A percentile compares a stretch with the other conserved stretches of the same genome.
These are phyloP conservation scores for Desoria tigrina DNA, from an alignment of 2,888 invertebrate species.

Conservation along the genomic window DNA sequence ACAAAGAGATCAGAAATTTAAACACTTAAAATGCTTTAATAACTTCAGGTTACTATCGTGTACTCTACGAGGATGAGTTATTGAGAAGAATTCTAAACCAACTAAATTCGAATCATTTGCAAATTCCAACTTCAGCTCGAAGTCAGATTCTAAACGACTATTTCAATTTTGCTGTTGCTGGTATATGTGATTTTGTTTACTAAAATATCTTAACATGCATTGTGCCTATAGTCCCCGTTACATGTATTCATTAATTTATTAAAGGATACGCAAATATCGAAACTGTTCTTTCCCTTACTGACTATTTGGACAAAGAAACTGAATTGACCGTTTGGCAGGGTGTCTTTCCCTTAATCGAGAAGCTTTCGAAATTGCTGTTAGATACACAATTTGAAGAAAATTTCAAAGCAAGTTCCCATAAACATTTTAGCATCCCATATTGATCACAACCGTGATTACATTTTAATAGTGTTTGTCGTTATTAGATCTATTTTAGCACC, in stretches of 20 bases:
- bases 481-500: constrained; percentile 4
- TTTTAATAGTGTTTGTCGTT: no score
- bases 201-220: no score
- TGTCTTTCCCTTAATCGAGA: not conserved
- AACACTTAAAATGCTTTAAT: not conserved
- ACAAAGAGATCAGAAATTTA: not conserved
- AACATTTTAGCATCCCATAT: no score
- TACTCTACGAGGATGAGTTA: constrained; percentile 22
- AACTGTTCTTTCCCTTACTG: not conserved
- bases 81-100: constrained; percentile 13
- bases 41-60: constrained; percentile 36
- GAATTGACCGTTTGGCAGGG: constrained; percentile 10
- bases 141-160: constrained; percentile 41
- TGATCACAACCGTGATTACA: no score
- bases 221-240: no score
- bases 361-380: not conserved
- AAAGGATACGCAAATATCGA: constrained; percentile 4
- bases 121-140: constrained; percentile 26
- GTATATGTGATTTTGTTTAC: constrained; percentile 20
- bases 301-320: constrained; percentile 1
- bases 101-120: constrained; percentile 20
- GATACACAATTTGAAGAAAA: not conserved
- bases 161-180: constrained; percentile 32
- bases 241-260: no score
- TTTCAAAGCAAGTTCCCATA: not conserved